Conservation (phyloP, 2,797 vertebrate genomes). For the Catamblyrhynchus diadema region DNA sequence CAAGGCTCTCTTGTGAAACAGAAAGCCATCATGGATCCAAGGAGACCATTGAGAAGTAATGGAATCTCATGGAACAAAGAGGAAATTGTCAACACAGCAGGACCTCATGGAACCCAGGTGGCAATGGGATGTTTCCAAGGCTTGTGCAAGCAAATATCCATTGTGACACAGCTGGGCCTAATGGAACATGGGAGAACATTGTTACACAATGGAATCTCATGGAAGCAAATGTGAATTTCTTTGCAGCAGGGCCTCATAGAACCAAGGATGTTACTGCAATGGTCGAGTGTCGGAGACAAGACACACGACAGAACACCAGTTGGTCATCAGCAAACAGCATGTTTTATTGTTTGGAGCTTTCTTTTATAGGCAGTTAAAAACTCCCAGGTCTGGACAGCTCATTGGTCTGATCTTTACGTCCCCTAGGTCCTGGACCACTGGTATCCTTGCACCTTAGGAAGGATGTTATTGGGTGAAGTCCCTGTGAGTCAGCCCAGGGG, state of each 20-base stretch:
- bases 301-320: too few species aligned
- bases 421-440: too few species aligned
- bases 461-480: too few species aligned
- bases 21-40: not conserved
- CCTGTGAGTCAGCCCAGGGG: too few species aligned
- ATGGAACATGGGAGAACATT: not conserved
- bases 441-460: too few species aligned
- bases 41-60: not conserved
- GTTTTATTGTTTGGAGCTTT: too few species aligned
- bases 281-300: too few species aligned
- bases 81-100: not conserved
- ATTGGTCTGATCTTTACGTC: too few species aligned
- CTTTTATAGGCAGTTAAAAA: too few species aligned
- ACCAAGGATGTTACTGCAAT: too few species aligned
- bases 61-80: not conserved
- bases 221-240: not conserved
- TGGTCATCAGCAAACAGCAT: too few species aligned
- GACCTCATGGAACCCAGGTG: not conserved
- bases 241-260: not conserved
- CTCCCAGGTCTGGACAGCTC: too few species aligned
- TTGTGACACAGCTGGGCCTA: not conserved
- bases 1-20: not conserved
- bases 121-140: not conserved
- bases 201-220: not conserved
- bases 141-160: not conserved